Base-by-base conservation (phyloP, 2,888 invertebrate species). In the Monochamus alternatus region DNA sequence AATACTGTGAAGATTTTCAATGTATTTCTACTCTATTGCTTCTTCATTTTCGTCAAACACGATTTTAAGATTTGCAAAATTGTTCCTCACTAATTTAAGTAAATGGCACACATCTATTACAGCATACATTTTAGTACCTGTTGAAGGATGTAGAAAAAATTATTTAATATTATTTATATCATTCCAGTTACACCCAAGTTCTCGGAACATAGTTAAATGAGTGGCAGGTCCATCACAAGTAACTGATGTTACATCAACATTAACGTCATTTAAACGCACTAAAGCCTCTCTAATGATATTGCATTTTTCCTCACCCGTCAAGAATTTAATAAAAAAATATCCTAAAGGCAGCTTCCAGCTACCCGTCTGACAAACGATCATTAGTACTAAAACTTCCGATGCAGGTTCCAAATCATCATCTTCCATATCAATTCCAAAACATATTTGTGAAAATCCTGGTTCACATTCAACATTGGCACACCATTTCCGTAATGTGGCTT, bases 371-470 rank as follows among this genome's bases (percentile, higher is more conserved):
- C 58, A 58, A 7, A 58, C 58, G 14, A 58, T n/a, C 58, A 58
- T 58, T 30, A 3, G 2, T 58, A 58, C 58, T 8, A 58, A 8
- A 14, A n/a, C 58, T n/a, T 58, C 58, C 14, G 58, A 22, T 3
- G 58, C 58, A 30, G 58, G 58, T 58, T 58, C 14, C 58, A 58
- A n/a, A 30, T 58, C 58, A 14, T 58, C 58, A n/a, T 58, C 14
- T 8, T 58, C 14, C 14, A 58, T 58, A 58, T 8, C 3, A 8
- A 14, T 58, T 14, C 58, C 58, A 14, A 58, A 63, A 32, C 38
- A 32, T 10, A n/a, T 10, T 7, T 63, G 32, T 8, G 32, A 63
- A 63, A 63, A 63, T 8, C 63, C 63, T 8, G 63, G 63, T 63
- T 63, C 32, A 63, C 63, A 63, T n/a, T 63, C 38, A 7, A 63